Evolutionary conservation across 2,797 vertebrate genomes (phyloP).

Genomic region (Coreius guichenoti): DNA sequence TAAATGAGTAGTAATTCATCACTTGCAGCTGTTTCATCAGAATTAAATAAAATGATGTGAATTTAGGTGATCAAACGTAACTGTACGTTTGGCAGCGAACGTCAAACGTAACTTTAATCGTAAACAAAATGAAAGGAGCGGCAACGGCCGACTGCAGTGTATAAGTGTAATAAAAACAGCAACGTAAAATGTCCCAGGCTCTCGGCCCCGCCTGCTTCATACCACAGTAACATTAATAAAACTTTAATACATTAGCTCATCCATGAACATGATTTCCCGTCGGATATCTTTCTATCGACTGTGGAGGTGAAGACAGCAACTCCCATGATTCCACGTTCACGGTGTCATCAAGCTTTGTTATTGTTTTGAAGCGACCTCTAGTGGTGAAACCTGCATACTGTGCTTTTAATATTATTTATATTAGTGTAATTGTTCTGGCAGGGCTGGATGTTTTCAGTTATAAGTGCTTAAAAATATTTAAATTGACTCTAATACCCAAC

Average conservation of each 20-base stretch:
- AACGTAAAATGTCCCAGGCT: background rate
- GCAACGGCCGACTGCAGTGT: background rate
- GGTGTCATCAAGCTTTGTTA: background rate
- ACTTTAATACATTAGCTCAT: background rate
- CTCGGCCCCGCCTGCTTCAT: background rate
- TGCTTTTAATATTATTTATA: background rate
- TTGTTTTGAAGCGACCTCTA: background rate
- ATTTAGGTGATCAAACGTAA: background rate
- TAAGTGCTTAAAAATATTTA: conserved; percentile 51
- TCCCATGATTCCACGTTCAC: background rate
- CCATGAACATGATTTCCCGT: background rate
- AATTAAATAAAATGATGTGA: background rate
- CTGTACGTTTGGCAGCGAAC: background rate
- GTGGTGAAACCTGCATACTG: background rate
- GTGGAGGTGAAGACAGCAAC: background rate
- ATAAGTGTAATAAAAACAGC: background rate
- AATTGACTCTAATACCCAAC: conserved; percentile 55
- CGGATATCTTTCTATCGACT: background rate
- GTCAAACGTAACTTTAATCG: background rate
- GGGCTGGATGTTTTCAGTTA: conserved; percentile 38
- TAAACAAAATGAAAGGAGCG: background rate
- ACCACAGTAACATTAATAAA: background rate
- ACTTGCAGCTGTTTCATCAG: background rate
- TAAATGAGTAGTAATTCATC: no score
- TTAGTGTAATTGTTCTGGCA: background rate